Percentiles rank a stretch among this genome's conserved stretches.
Evolutionary conservation across 2,113 vertebrate genomes (phyloP).

Genomic region (Alexandromys fortis): DNA sequence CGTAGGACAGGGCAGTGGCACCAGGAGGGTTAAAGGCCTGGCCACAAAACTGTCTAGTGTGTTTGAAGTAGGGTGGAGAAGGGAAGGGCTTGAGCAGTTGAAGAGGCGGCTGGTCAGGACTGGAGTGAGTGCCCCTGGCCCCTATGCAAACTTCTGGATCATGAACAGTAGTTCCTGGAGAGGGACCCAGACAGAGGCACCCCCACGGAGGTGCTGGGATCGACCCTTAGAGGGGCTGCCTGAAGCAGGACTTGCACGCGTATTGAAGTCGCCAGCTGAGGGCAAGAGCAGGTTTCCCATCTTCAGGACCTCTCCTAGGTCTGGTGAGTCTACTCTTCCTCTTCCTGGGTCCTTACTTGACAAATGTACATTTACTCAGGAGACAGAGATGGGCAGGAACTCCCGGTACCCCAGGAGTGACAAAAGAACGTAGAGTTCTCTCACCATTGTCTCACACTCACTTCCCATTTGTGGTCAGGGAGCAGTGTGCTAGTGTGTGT

Average conservation of each 20-base stretch:
- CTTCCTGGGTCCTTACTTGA: neutral
- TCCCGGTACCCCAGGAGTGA: neutral
- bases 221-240: neutral
- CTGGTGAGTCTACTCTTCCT: slow-evolving; percentile 70
- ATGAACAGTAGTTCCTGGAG: slow-evolving; percentile 49
- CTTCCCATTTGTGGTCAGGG: neutral
- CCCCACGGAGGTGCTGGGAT: neutral
- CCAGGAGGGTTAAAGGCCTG: slow-evolving; percentile 66
- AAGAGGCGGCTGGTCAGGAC: slow-evolving; percentile 57
- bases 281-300: slow-evolving; percentile 6
- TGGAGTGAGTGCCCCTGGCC: slow-evolving; percentile 40
- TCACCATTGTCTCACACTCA: neutral
- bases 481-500: neutral
- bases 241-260: neutral
- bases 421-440: neutral
- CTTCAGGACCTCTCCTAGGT: slow-evolving; percentile 7
- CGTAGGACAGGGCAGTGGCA: neutral
- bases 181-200: neutral
- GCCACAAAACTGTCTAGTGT: slow-evolving; percentile 15
- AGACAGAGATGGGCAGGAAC: neutral
- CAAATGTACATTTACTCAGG: neutral
- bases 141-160: slow-evolving; percentile 57
- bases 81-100: slow-evolving; percentile 43
- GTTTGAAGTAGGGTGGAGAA: slow-evolving; percentile 73
- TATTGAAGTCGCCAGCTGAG: neutral